Base-by-base conservation (phyloP, 1,140 invertebrate species). In the Psilanteris sp. region DNA sequence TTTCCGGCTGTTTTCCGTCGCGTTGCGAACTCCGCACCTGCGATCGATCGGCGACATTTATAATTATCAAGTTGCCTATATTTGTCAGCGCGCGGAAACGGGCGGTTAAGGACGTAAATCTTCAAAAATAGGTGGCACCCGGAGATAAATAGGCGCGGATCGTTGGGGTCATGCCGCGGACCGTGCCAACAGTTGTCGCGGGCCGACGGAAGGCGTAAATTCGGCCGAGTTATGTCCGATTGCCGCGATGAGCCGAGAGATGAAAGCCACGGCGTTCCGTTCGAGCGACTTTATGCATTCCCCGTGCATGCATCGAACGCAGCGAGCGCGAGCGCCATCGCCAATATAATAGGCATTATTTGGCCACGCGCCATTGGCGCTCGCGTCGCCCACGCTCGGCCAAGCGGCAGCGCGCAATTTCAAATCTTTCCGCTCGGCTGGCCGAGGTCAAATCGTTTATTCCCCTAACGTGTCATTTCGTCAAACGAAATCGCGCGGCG, bases 331-430 rank as follows among this genome's bases (percentile, higher is more conserved):
- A 55, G 41, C n/a, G n/a, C n/a, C 26, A 39, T 48, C 64, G 34
- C 24, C 48, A 55, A 44, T 61, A 54, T 72, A 72, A 72, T 64
- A 32, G 37, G 44, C 39, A 55, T 64, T 55, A 64, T 72, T 72
- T 72, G 68, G 68, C 59, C 59, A 72, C 57, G 59, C 68, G 68
- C 68, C 68, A 72, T 72, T 72, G 59, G 15, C 39, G 44, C 57
- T 50, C 34, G 22, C 5, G 14, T 59, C 67, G 48, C 57, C 68
- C 46, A 72, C 68, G 43, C 59, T 27, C 55, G 39, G 16, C 37
- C 44, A 26, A 48, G 36, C 48, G 39, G 48, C 61, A 48, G 50
- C 27, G 64, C 64, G 52, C n/a, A 68, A 68, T 68, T 68, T 68
- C 37, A 73, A 73, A 73, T 62, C 59, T 55, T 57, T 48, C 41